phyloP scores from a whole-genome alignment of 2,113 vertebrate genomes.

The Hemiprocne comata region DNA sequence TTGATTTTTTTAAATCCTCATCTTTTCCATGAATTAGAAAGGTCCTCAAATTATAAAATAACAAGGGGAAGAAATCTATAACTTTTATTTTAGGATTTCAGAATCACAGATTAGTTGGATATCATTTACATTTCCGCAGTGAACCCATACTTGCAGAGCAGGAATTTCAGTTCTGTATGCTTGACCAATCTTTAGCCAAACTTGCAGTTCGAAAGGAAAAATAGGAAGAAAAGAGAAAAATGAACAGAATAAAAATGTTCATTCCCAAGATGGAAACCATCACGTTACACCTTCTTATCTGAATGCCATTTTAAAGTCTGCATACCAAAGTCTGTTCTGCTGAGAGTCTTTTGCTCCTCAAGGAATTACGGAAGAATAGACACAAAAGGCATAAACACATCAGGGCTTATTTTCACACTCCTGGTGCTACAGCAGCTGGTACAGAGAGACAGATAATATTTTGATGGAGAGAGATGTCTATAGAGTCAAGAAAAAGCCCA shows the following conservation, averaged over 20 bases:
- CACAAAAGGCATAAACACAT: neutral
- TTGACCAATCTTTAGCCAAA: neutral
- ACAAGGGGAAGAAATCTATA: neutral
- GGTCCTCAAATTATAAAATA: neutral
- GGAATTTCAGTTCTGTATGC: neutral
- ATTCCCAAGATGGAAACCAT: neutral
- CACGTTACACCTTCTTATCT: neutral
- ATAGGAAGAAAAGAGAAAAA: neutral
- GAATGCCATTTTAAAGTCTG: neutral
- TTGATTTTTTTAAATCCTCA: neutral
- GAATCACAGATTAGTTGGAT: neutral
- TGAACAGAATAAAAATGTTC: neutral
- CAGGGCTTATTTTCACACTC: neutral
- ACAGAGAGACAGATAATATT: neutral
- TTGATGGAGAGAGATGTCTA: neutral
- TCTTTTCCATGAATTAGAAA: neutral
- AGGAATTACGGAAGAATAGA: neutral
- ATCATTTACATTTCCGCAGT: neutral
- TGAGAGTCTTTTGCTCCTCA: neutral
- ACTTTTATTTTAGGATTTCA: neutral
- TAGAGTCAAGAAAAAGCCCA: neutral
- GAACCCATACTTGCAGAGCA: neutral
- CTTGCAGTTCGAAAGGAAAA: neutral
- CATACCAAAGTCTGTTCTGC: neutral
- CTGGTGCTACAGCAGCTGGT: neutral